Percentiles rank a stretch among this genome's conserved stretches.
These are phyloP conservation scores for Macrocentrus cingulum DNA, from an alignment of 1,140 invertebrate species.

Conservation along the genomic window DNA sequence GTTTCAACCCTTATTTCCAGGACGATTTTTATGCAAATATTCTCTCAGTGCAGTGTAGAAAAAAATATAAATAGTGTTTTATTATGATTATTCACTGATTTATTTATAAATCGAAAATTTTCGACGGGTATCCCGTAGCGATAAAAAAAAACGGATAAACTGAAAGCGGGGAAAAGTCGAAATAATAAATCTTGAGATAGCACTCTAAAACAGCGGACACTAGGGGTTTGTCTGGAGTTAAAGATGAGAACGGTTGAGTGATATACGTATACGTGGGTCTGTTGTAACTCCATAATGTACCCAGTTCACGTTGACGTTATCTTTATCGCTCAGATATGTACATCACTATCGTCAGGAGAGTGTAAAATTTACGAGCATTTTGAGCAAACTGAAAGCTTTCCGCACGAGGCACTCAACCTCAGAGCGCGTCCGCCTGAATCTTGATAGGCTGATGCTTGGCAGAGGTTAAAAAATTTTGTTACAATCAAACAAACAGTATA, in stretches of 20 bases:
- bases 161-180: constrained; percentile 27
- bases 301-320: constrained; percentile 13
- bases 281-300: constrained; percentile 25
- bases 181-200: constrained; percentile 36
- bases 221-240: constrained; percentile 2
- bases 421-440: constrained; percentile 7
- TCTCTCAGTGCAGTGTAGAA: too few species aligned
- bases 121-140: neutral
- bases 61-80: too few species aligned
- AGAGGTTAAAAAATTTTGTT: neutral
- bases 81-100: too few species aligned
- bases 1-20: too few species aligned
- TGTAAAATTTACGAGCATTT: constrained; percentile 20
- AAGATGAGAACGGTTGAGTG: neutral
- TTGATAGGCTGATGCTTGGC: neutral
- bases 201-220: constrained; percentile 20
- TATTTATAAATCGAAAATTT: neutral
- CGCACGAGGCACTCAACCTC: constrained; percentile 3
- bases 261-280: constrained; percentile 2
- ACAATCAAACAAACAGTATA: neutral
- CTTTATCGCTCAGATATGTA: constrained; percentile 25
- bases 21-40: too few species aligned
- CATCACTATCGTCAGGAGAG: neutral
- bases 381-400: neutral
- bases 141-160: constrained; percentile 29